phyloP scores from a whole-genome alignment of 2,888 invertebrate genomes.

The Tricholauxania praeusta region DNA sequence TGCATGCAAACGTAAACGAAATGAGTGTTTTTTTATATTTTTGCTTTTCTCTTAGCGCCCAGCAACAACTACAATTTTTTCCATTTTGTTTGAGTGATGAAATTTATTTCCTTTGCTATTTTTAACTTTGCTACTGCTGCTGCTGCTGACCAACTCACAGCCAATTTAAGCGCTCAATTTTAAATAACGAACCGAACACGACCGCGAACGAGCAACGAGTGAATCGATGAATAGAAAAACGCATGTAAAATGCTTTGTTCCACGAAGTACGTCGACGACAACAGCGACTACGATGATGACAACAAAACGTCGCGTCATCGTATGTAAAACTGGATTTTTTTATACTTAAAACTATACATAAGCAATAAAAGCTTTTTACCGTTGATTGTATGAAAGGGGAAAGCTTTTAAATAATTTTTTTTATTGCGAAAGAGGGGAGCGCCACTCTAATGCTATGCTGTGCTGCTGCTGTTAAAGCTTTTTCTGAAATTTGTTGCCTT shows the following conservation, averaged over 20 bases:
- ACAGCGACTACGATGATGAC: not conserved
- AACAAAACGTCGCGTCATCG: constrained; percentile 33
- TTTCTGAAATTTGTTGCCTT: constrained; percentile 1
- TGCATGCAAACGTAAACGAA: not conserved
- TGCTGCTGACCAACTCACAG: not conserved
- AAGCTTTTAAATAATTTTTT: not conserved
- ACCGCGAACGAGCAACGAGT: constrained; percentile 64
- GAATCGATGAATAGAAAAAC: constrained; percentile 54
- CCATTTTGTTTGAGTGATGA: not conserved
- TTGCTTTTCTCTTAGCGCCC: not conserved
- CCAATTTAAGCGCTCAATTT: constrained; percentile 47
- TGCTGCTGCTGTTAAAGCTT: constrained; percentile 13
- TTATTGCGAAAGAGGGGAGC: too few relatives aligned
- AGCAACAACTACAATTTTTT: constrained; percentile 38
- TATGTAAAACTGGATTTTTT: not conserved
- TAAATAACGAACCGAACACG: constrained; percentile 59
- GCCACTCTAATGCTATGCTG: not conserved
- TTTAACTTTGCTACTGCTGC: not conserved
- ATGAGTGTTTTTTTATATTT: constrained; percentile 9
- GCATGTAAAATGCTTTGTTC: constrained; percentile 36
- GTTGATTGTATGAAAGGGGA: constrained; percentile 2
- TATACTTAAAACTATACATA: constrained; percentile 1
- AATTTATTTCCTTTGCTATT: constrained; percentile 15
- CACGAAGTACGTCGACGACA: constrained; percentile 36
- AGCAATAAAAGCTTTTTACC: constrained; percentile 23